A percentile compares a stretch with the other conserved stretches of the same genome.
These are phyloP conservation scores for Chymomyza caudatula DNA, from an alignment of 2,888 invertebrate genomes.

Conservation along the genomic window DNA sequence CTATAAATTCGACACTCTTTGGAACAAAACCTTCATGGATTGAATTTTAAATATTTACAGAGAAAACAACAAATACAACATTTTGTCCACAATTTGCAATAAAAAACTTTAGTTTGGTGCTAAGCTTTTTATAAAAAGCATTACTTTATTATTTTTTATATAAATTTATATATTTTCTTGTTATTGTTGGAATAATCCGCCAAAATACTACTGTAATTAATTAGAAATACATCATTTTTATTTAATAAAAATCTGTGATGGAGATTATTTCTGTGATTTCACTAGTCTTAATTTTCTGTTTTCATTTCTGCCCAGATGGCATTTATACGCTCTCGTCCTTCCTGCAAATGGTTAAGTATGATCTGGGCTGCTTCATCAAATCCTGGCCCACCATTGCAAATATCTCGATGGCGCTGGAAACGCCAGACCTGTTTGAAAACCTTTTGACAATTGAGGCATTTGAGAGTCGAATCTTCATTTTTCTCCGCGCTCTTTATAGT, in stretches of 20 bases:
- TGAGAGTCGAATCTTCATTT: neutral
- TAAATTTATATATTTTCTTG: no score
- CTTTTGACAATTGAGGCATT: constrained; percentile 57
- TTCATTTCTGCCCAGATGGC: constrained; percentile 38
- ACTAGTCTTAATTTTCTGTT: neutral
- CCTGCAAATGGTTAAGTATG: constrained; percentile 37
- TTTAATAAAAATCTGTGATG: neutral
- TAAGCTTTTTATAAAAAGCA: no score
- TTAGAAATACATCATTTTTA: neutral
- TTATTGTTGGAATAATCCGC: no score
- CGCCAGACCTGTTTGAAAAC: constrained; percentile 47
- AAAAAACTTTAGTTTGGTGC: no score
- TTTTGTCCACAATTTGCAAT: no score
- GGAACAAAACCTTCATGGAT: no score
- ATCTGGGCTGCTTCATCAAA: neutral
- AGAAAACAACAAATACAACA: no score
- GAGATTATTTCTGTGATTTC: no score
- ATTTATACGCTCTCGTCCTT: constrained; percentile 42
- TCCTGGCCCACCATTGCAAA: constrained; percentile 17
- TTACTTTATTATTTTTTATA: no score
- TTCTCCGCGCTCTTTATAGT: neutral
- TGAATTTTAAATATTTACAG: no score
- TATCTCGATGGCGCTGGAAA: constrained; percentile 35
- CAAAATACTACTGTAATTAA: no score
- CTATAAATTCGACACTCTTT: no score